Conservation (phyloP, 2,797 vertebrate genomes). For the Acanthiza pusilla region DNA sequence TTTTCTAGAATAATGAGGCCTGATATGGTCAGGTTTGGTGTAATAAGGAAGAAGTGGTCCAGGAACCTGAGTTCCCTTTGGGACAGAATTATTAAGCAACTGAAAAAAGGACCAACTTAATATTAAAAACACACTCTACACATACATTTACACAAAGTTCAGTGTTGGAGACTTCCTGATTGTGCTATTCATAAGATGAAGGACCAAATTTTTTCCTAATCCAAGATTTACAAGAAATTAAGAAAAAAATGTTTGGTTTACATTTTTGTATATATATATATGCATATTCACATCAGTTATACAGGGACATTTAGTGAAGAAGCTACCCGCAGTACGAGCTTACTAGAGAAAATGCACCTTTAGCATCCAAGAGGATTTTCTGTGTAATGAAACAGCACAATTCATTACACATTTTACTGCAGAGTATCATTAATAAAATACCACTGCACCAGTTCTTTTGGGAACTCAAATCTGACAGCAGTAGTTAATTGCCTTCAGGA, state of each 20-base stretch:
- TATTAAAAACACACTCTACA: background rate
- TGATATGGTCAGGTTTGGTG: background rate
- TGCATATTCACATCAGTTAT: background rate
- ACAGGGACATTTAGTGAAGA: background rate
- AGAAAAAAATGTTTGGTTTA: background rate
- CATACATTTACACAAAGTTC: background rate
- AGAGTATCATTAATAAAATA: slow-evolving; percentile 59
- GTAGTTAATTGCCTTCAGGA: slow-evolving; percentile 53
- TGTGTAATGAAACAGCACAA: slow-evolving; percentile 51
- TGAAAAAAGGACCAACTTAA: background rate
- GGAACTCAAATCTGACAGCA: slow-evolving; percentile 29
- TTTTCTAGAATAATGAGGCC: background rate
- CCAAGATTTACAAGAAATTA: background rate
- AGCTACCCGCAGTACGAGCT: background rate
- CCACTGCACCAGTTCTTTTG: background rate
- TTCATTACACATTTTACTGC: slow-evolving; percentile 44
- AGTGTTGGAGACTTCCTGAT: background rate
- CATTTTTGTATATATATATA: background rate
- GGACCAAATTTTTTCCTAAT: background rate
- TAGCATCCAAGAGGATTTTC: slow-evolving; percentile 8
- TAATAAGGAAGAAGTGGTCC: background rate
- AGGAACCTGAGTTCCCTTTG: background rate
- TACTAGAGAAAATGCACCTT: background rate
- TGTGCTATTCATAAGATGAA: background rate
- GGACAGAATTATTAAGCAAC: background rate